A percentile compares a stretch with the other conserved stretches of the same genome.
phyloP scores from a whole-genome alignment of 2,113 vertebrate genomes.

The Indri indri region DNA sequence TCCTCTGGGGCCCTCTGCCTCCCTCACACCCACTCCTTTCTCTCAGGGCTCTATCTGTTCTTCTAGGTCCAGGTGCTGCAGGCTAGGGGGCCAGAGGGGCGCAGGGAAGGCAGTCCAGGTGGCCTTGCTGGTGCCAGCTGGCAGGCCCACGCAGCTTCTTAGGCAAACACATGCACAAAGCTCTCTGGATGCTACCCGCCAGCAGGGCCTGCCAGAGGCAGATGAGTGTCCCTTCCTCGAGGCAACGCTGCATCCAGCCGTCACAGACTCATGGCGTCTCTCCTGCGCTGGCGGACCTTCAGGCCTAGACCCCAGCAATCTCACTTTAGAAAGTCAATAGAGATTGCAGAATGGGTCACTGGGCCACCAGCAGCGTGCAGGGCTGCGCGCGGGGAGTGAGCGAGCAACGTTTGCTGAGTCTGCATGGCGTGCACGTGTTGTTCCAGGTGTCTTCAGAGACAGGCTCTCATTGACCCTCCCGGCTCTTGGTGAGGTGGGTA shows the following conservation, averaged over 20 bases:
- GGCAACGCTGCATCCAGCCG: rapidly evolving
- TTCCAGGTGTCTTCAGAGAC: rapidly evolving
- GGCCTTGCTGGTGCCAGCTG: background rate
- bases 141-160: background rate
- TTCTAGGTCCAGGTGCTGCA: background rate
- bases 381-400: rapidly evolving
- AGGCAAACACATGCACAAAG: background rate
- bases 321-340: background rate
- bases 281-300: background rate
- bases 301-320: background rate
- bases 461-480: background rate
- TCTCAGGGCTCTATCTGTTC: background rate
- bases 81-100: background rate
- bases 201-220: background rate
- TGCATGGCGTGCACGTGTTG: rapidly evolving
- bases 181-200: background rate
- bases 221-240: rapidly evolving
- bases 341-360: rapidly evolving
- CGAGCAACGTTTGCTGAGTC: background rate
- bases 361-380: no score
- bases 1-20: background rate
- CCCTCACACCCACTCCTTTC: background rate
- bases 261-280: rapidly evolving
- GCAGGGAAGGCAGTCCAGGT: background rate
- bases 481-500: background rate